Base-by-base conservation (phyloP, 2,113 vertebrate genomes). In the Garra rufa region DNA sequence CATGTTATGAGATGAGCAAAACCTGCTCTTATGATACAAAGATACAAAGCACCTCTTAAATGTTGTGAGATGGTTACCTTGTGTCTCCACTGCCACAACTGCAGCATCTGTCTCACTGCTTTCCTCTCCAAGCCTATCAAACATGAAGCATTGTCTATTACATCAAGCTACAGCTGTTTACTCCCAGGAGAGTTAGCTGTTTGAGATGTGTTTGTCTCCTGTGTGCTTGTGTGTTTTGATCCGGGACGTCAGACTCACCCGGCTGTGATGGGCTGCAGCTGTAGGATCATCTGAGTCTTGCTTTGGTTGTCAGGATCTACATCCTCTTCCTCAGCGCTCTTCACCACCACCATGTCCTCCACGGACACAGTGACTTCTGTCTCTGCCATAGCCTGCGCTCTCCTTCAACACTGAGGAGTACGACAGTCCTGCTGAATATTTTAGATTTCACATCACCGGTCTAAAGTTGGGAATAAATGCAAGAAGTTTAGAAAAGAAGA, bases 221-320 rank as follows among this genome's bases (percentile, higher is more conserved):
- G 6, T 46, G 26, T 0, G n/a, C 28, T 14, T 19, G 55, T 17
- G 59, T 15, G 24, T 43, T 34, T 24, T 78, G 4, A 46, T 70
- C 34, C 34, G 14, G 43, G 28, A 69, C 14, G 9, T 26, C 3
- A 78, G 2, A 92, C 96, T 92, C 94, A 98, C 97, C 96, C 96
- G 83, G 96, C 91, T 43, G 95, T 92, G 88, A 98, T 95, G 0
- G 97, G 96, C 87, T 98, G 97, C 65, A 99, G 95, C 91, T 99
- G 97, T 26, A 98, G 85, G 83, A 98, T 98, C 89, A 99, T 96
- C 92, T 98, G 97, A 57, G 97, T 97, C 92, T 98, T 98, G 83
- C 92, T 96, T 34, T 95, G 95, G 92, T 98, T 96, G 57, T 95
- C 93, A 2, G 92, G 92, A 86, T 95, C 94, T 84, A 95, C 95